A percentile compares a stretch with the other conserved stretches of the same genome.
Conservation (phyloP, 2,797 vertebrate species). For the Crossoptilon crossoptilon region DNA sequence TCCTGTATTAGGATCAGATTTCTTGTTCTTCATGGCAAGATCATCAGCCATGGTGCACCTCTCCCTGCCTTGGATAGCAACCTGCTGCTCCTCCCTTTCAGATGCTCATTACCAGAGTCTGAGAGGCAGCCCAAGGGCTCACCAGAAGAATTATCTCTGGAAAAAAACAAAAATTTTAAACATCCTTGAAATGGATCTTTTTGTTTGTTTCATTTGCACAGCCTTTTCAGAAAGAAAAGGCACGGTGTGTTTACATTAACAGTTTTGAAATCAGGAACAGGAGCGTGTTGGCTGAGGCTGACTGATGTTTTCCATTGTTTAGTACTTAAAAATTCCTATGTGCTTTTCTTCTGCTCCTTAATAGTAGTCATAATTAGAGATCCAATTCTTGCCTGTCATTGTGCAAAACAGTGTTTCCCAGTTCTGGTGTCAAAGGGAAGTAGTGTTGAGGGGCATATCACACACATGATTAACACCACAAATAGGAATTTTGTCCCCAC, state of each 20-base stretch:
- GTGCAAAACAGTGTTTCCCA: neutral
- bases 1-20: neutral
- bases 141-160: neutral
- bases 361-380: conserved; percentile 37
- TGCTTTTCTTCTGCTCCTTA: conserved; percentile 21
- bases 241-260: neutral
- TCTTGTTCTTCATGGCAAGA: neutral
- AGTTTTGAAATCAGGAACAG: conserved; percentile 30
- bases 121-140: neutral
- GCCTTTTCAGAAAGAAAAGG: conserved; percentile 12
- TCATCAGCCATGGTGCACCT: neutral
- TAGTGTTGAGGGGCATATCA: neutral
- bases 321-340: conserved; percentile 11
- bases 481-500: conserved; percentile 14
- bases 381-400: neutral
- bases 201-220: neutral
- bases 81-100: neutral
- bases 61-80: neutral
- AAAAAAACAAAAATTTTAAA: neutral
- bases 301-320: conserved; percentile 23
- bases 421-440: neutral
- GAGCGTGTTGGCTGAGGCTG: neutral
- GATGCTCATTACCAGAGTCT: neutral
- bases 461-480: conserved; percentile 12
- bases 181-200: neutral